phyloP scores from a whole-genome alignment of 2,888 invertebrate species.

The Zaprionus obscuricornis region DNA sequence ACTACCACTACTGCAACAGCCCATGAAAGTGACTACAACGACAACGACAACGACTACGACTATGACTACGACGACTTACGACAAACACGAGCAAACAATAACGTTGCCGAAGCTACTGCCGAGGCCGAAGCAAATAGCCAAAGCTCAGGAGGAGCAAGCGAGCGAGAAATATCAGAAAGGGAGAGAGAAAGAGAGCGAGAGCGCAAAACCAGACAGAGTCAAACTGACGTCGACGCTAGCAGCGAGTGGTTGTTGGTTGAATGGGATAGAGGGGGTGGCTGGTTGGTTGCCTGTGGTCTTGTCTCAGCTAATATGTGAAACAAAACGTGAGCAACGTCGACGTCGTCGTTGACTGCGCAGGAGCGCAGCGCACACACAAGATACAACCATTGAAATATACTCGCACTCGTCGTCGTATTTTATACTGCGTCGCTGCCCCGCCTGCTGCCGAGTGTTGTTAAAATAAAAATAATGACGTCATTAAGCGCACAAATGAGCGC shows the following conservation, averaged over 20 bases:
- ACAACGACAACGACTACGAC: constrained; percentile 23
- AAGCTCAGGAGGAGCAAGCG: constrained; percentile 66
- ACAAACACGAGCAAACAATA: constrained; percentile 74
- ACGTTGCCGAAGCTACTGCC: constrained; percentile 58
- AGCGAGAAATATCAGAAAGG: constrained; percentile 38
- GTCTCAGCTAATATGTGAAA: constrained; percentile 64
- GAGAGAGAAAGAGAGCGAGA: constrained; percentile 46
- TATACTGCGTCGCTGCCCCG: constrained; percentile 53
- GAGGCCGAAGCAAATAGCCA: constrained; percentile 56
- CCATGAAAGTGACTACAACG: constrained; percentile 41
- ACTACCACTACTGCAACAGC: constrained; percentile 31
- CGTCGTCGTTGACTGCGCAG: constrained; percentile 73
- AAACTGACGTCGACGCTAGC: constrained; percentile 59
- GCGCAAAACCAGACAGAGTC: constrained; percentile 54
- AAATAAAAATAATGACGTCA: constrained; percentile 79
- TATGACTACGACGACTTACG: constrained; percentile 62
- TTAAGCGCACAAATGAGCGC: constrained; percentile 77
- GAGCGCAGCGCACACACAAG: constrained; percentile 66
- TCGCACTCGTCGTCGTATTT: constrained; percentile 61
- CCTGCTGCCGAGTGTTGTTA: constrained; percentile 68
- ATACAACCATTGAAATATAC: constrained; percentile 56
- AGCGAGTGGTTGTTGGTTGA: constrained; percentile 43
- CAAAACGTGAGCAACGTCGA: constrained; percentile 58
- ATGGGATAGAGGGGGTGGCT: constrained; percentile 37
- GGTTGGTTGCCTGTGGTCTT: constrained; percentile 52